phyloP scores from a whole-genome alignment of 2,113 vertebrate genomes.

The Dipodomys ordii region DNA sequence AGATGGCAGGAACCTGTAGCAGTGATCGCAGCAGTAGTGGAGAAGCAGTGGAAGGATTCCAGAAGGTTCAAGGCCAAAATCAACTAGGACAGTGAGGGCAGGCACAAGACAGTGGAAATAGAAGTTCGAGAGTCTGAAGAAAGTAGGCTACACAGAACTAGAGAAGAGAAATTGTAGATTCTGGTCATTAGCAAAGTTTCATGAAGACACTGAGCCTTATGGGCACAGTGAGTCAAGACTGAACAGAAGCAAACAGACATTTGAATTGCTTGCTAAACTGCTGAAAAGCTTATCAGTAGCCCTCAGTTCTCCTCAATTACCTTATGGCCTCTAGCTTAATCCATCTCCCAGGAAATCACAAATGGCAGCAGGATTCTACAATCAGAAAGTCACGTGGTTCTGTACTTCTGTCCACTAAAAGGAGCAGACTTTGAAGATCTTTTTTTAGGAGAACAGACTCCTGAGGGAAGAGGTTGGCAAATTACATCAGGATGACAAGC shows the following conservation, averaged over 20 bases:
- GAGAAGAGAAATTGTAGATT: too few species aligned
- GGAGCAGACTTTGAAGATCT: background rate
- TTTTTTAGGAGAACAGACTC: background rate
- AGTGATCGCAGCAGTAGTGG: too few species aligned
- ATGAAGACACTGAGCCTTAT: too few species aligned
- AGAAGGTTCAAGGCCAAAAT: too few species aligned
- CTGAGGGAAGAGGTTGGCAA: conserved; percentile 31
- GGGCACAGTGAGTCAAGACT: background rate
- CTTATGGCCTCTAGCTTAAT: conserved; percentile 17
- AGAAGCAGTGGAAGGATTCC: too few species aligned
- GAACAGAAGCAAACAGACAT: conserved; percentile 42
- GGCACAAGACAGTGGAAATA: too few species aligned
- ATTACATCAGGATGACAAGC: conserved; percentile 36
- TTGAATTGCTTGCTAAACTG: conserved; percentile 41
- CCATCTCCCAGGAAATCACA: conserved; percentile 1
- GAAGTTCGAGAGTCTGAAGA: too few species aligned
- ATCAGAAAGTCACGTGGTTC: background rate
- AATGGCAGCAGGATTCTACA: background rate
- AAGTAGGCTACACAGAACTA: too few species aligned
- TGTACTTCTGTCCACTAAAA: conserved; percentile 14
- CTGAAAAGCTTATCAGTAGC: conserved; percentile 3
- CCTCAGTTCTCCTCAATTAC: background rate
- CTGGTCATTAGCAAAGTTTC: too few species aligned
- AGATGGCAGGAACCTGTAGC: too few species aligned
- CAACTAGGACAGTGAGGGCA: too few species aligned